Conservation (phyloP, 2,113 vertebrate genomes). For the Cranoglanis bouderius region DNA sequence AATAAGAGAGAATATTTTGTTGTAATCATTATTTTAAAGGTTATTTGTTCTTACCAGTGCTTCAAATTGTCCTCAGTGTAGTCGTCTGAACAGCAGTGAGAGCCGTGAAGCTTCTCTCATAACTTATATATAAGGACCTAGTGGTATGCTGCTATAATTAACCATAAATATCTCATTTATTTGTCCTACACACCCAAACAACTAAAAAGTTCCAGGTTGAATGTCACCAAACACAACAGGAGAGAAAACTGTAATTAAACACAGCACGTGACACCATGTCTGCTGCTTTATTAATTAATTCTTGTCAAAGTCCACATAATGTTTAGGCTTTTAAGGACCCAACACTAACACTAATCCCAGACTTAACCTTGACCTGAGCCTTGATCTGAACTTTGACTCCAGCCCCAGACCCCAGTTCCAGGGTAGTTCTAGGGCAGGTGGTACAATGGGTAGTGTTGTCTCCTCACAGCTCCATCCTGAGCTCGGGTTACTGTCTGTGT, state of each 20-base stretch:
- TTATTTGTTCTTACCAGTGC: background rate
- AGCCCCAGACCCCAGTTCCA: background rate
- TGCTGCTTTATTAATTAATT: too few species aligned
- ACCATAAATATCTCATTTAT: background rate
- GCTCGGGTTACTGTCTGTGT: too few species aligned
- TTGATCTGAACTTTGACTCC: too few species aligned
- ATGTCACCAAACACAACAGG: background rate
- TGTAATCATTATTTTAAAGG: background rate
- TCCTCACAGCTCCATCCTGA: too few species aligned
- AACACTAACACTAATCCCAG: too few species aligned
- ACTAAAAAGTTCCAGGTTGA: background rate
- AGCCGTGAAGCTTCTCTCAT: background rate
- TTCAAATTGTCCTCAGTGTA: background rate
- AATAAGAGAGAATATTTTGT: background rate
- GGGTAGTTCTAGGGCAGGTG: background rate
- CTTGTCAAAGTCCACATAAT: too few species aligned
- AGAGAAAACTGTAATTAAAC: too few species aligned
- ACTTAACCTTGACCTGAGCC: too few species aligned
- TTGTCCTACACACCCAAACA: background rate
- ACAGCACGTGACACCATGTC: too few species aligned
- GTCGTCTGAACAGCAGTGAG: background rate
- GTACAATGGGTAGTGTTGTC: background rate
- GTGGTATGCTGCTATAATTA: background rate
- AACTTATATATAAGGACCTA: background rate
- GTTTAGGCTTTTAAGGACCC: too few species aligned